Conservation (phyloP, 2,888 invertebrate species). For the Chaetogeoica ovagalla region DNA sequence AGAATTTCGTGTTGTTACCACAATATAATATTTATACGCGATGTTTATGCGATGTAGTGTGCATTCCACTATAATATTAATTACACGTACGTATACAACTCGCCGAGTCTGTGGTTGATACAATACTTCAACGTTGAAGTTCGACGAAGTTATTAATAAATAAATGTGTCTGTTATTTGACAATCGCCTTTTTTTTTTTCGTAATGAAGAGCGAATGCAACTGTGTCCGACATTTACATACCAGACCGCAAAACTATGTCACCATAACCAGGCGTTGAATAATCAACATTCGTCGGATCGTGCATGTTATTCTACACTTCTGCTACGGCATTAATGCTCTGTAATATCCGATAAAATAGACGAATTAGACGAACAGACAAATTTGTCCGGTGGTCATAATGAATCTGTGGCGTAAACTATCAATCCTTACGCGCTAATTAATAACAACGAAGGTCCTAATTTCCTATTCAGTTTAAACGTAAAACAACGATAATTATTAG, state of each 20-base stretch:
- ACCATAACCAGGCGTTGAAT: not conserved
- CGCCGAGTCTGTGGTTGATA: not conserved
- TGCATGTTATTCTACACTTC: not conserved
- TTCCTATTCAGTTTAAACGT: too few species aligned
- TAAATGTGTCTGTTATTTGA: slow-evolving; percentile 5
- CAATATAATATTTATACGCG: not conserved
- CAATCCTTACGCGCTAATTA: too few species aligned
- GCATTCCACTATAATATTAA: too few species aligned
- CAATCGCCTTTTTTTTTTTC: slow-evolving; percentile 17
- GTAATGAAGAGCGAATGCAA: slow-evolving; percentile 13
- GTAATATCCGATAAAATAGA: too few species aligned
- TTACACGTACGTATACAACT: too few species aligned
- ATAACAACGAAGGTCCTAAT: too few species aligned
- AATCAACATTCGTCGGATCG: not conserved
- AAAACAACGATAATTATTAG: too few species aligned
- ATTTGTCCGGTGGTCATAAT: too few species aligned
- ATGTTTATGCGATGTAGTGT: too few species aligned
- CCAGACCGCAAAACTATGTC: not conserved
- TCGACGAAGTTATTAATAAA: slow-evolving; percentile 15
- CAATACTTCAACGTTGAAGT: not conserved
- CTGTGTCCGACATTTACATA: slow-evolving; percentile 2
- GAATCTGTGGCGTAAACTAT: too few species aligned
- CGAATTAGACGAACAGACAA: too few species aligned
- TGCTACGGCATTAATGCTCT: too few species aligned
- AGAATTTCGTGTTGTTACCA: slow-evolving; percentile 9